Conservation (phyloP, 2,797 vertebrate genomes). For the Neosalanx taihuensis region DNA sequence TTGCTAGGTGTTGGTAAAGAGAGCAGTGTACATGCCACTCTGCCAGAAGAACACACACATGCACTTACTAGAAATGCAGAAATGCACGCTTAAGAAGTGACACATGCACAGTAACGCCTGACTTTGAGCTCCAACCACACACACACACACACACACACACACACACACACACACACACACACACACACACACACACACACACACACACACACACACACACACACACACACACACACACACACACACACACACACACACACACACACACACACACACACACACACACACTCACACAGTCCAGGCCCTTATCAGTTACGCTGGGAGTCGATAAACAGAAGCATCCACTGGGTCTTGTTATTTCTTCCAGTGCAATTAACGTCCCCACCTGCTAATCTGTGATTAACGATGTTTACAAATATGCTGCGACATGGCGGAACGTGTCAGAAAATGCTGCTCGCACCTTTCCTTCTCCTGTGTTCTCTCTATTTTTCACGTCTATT, state of each 20-base stretch:
- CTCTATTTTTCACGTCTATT: background rate
- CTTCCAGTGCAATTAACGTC: conserved; percentile 89
- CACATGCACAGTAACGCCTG: too few species aligned
- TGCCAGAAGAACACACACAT: too few species aligned
- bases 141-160: background rate
- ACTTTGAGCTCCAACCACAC: too few species aligned
- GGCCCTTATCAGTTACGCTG: conserved; percentile 53
- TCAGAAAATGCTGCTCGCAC: conserved; percentile 52
- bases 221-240: background rate
- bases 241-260: background rate
- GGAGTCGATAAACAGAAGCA: conserved; percentile 84
- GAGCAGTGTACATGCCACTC: too few species aligned
- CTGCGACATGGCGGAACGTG: conserved; percentile 59
- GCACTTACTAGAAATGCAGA: too few species aligned
- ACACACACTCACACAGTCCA: conserved; percentile 26
- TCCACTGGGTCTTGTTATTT: conserved; percentile 86
- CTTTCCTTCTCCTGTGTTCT: conserved; percentile 42
- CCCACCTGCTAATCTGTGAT: conserved; percentile 93
- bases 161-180: background rate
- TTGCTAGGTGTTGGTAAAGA: too few species aligned
- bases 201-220: background rate
- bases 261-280: conserved; percentile 10
- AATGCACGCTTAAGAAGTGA: too few species aligned
- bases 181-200: background rate
- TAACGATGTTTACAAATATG: conserved; percentile 89